Evolutionary conservation across 2,888 invertebrate species (phyloP).

Genomic region (Dexiosoma caninum): DNA sequence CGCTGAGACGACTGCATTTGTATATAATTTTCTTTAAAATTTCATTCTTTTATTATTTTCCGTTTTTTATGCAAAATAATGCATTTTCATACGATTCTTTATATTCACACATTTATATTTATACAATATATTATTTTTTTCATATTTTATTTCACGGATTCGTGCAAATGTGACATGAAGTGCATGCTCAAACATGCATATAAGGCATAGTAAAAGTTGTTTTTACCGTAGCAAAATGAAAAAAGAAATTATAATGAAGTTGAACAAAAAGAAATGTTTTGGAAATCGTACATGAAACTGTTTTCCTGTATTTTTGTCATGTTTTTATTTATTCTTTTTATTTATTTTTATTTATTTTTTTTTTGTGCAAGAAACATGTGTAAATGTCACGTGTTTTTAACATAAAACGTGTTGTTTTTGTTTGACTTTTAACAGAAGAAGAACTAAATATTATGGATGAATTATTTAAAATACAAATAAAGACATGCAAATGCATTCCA

Average conservation of each 20-base stretch:
- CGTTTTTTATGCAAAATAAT: conserved; percentile 42
- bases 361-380: conserved; percentile 45
- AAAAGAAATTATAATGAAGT: not conserved
- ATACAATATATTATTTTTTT: not conserved
- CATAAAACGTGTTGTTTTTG: conserved; percentile 62
- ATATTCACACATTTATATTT: not conserved
- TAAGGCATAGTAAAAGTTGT: conserved; percentile 30
- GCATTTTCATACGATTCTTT: conserved; percentile 27
- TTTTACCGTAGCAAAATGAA: not conserved
- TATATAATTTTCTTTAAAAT: conserved; percentile 13
- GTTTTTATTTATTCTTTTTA: conserved; percentile 1
- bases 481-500: not conserved
- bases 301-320: conserved; percentile 22
- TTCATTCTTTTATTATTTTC: conserved; percentile 35
- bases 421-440: conserved; percentile 39
- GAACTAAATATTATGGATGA: conserved; percentile 16
- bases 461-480: conserved; percentile 21
- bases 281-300: conserved; percentile 44
- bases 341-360: not conserved
- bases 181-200: conserved; percentile 58
- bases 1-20: not conserved
- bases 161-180: conserved; percentile 58
- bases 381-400: conserved; percentile 64
- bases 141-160: conserved; percentile 39
- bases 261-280: conserved; percentile 31